A percentile compares a stretch with the other conserved stretches of the same genome.
phyloP scores from a whole-genome alignment of 1,140 invertebrate genomes.

The Belonocnema kinseyi region DNA sequence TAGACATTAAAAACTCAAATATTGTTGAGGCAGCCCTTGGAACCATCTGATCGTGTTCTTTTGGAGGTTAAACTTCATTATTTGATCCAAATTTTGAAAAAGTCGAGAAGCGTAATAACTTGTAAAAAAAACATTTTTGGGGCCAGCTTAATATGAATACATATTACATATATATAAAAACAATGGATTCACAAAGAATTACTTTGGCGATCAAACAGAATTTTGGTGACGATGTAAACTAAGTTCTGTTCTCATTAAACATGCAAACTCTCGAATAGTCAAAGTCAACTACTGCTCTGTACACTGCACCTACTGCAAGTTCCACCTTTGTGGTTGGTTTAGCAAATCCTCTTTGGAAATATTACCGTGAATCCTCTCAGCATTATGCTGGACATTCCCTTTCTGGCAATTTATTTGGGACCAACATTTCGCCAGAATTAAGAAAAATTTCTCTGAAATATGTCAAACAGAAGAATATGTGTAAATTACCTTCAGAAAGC shows the following conservation, averaged over 20 bases:
- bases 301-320: background rate
- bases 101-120: too few relatives aligned
- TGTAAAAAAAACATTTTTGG: too few relatives aligned
- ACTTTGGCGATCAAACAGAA: background rate
- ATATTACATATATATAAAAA: too few relatives aligned
- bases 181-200: background rate
- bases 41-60: too few relatives aligned
- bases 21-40: too few relatives aligned
- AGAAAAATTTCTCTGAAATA: background rate
- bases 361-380: slow-evolving; percentile 36
- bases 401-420: background rate
- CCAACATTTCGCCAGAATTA: background rate
- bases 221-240: slow-evolving; percentile 30
- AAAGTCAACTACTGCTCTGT: slow-evolving; percentile 19
- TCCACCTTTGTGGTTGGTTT: slow-evolving; percentile 27
- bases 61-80: too few relatives aligned
- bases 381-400: slow-evolving; percentile 17
- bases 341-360: slow-evolving; percentile 42
- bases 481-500: background rate
- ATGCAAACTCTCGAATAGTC: slow-evolving; percentile 42
- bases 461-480: background rate
- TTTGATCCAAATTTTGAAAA: background rate
- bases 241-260: slow-evolving; percentile 44
- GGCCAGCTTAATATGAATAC: too few relatives aligned
- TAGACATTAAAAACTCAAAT: too few relatives aligned